Evolutionary conservation across 2,888 invertebrate genomes (phyloP).

Genomic region (Ophioninae sp.): DNA sequence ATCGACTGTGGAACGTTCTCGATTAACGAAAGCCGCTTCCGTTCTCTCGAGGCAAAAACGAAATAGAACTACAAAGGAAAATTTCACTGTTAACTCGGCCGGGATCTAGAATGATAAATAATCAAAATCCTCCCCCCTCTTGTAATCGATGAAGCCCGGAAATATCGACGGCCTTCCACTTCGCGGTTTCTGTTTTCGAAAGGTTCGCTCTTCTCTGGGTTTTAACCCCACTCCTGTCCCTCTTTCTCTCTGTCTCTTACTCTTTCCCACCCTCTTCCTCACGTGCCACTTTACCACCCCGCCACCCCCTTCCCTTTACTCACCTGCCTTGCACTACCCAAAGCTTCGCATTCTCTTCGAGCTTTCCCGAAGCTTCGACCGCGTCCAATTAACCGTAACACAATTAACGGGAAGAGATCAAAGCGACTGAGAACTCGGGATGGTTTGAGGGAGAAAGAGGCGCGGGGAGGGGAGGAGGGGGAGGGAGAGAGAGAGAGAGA

Average conservation of each 20-base stretch:
- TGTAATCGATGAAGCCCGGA: too few relatives aligned
- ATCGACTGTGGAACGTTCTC: constrained; percentile 64
- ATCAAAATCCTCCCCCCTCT: too few relatives aligned
- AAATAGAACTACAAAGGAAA: constrained; percentile 64
- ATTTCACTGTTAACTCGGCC: constrained; percentile 57
- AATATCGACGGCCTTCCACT: too few relatives aligned
- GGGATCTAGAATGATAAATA: constrained; percentile 7
- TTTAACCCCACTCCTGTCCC: constrained; percentile 1
- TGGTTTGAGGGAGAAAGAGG: constrained; percentile 9
- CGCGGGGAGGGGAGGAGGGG: background rate
- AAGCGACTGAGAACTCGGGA: constrained; percentile 43
- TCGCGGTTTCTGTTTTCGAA: too few relatives aligned
- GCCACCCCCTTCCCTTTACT: too few relatives aligned
- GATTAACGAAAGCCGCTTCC: constrained; percentile 64
- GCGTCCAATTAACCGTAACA: constrained; percentile 61
- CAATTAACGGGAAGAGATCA: constrained; percentile 62
- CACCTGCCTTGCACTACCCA: too few relatives aligned
- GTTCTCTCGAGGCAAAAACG: background rate
- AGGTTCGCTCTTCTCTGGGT: background rate
- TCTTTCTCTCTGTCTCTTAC: constrained; percentile 10
- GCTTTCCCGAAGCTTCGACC: constrained; percentile 59
- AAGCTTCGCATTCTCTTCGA: constrained; percentile 35
- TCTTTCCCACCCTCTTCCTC: constrained; percentile 1
- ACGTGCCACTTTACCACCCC: too few relatives aligned
- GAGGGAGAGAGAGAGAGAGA: too few relatives aligned